Evolutionary conservation across 2,888 invertebrate species (phyloP), one percentile per base, ranked within the genome.

Genomic region (Drosophila nigricruria): DNA sequence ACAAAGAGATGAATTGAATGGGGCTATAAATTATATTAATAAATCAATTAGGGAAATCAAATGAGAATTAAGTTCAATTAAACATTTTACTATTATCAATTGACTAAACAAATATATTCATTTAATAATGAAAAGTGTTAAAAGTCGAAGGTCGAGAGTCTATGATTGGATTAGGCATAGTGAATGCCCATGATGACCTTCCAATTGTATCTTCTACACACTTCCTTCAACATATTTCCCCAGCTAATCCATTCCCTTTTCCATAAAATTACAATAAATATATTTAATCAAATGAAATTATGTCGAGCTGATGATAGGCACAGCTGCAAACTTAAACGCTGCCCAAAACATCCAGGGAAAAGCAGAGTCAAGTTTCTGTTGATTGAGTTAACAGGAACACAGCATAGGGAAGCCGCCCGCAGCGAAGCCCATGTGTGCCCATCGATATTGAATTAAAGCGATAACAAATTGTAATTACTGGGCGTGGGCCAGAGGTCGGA

Each of bases 391-490:
- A 23, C 32, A n/a, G 70, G 23, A 23, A 38, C 25, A 25, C 2
- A 45, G 32, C 25, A 36, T 5, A 52, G 32, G n/a, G 34, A 32
- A n/a, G 9, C 4, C 62, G 5, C 30, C 18, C 18, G 16, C 25
- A 18, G n/a, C 3, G n/a, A 25, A 14, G 25, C n/a, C 25, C 60
- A 54, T 65, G 66, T 68, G 70, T 61, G 38, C 57, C 50, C 43
- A 63, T 76, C 70, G 75, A 76, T 87, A 89, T 86, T 79, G 70
- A 86, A 87, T 86, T 86, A 86, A 86, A 77, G 62, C 88, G 89
- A 86, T 87, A 89, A 84, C 88, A 89, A 89, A 85, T 89, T 86
- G 85, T 84, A 87, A 87, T 89, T 89, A 89, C 73, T 45, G 57
- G 66, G 59, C 80, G 54, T 40, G 45, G 38, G 38, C 18, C 75